These are phyloP conservation scores for Triplophysa siluroides DNA, from an alignment of 2,113 vertebrate genomes.

Conservation along the genomic window DNA sequence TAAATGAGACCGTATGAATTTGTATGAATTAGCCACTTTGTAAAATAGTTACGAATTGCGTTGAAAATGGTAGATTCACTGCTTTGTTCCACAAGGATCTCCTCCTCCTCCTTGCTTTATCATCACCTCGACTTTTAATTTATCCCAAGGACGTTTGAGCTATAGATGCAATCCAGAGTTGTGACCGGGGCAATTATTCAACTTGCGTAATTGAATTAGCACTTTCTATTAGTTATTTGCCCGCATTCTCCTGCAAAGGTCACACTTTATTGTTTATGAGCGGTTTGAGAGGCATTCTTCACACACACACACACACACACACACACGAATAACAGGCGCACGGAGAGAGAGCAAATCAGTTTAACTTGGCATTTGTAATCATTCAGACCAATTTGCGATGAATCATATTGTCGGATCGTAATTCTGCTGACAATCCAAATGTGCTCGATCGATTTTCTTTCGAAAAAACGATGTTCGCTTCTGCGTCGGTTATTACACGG, in stretches of 20 bases:
- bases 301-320: neutral
- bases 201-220: slow-evolving; percentile 68
- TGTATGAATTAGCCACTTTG: too few species aligned
- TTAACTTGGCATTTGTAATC: slow-evolving; percentile 43
- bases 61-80: neutral
- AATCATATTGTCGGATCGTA: slow-evolving; percentile 26
- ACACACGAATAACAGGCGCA: slow-evolving; percentile 1
- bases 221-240: slow-evolving; percentile 29
- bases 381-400: slow-evolving; percentile 24
- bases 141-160: slow-evolving; percentile 63
- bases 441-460: slow-evolving; percentile 20
- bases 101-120: neutral
- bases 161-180: slow-evolving; percentile 52
- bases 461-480: neutral
- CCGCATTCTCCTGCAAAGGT: slow-evolving; percentile 60
- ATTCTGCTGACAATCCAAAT: slow-evolving; percentile 32
- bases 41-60: too few species aligned
- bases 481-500: neutral
- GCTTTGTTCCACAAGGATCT: neutral
- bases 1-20: too few species aligned
- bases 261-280: slow-evolving; percentile 58
- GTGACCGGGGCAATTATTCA: slow-evolving; percentile 70
- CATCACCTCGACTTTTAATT: slow-evolving; percentile 23
- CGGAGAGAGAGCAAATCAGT: slow-evolving; percentile 19
- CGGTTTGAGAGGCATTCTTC: neutral